Evolutionary conservation across 2,797 vertebrate genomes (phyloP), one percentile per base, ranked within the genome.

Genomic region (Pelodytes ibericus): DNA sequence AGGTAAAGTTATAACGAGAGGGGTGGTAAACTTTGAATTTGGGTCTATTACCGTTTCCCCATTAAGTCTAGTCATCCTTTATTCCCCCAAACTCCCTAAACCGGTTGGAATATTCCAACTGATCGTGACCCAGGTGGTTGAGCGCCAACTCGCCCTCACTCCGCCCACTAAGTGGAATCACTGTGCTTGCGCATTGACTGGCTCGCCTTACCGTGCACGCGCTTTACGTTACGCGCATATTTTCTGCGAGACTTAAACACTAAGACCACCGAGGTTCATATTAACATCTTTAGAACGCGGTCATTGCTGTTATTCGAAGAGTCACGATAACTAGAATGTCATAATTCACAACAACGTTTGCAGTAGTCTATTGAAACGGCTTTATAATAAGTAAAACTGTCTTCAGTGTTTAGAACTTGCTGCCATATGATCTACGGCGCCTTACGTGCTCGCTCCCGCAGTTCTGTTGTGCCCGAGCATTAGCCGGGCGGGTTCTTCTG

Each of bases 401-500:
- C 7, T 8, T 39, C 36, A 10, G 49, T 53, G 49, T 22, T 20
- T 53, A 53, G 49, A 53, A 24, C 49, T 53, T 20, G 49, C 7
- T 22, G 49, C 20, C 7, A 5, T 22, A 16, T 16, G 5, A 1
- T 16, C 18, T 13, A n/a, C 4, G 44, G 44, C 16, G 44, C 44
- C 4, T 15, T 4, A 2, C 41, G 72, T 26, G 72, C 3, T 22
- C 49, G 33, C 75, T 68, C 39, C 44, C 61, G 64, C 53, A 71
- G 47, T 15, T n/a, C 25, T 2, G 27, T 44, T 68, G 75, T 64
- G 75, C 27, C 49, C 75, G 75, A 39, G 75, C 61, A 2, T 59
- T 2, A 72, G 75, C 75, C 75, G 75, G 75, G 75, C 61, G 68
- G 74, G 66, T 71, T 71, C 57, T 49, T 71, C 16, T 41, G 65